Evolutionary conservation across 2,113 vertebrate genomes (phyloP), one percentile per base, ranked within the genome.

Genomic region (Channa argus): DNA sequence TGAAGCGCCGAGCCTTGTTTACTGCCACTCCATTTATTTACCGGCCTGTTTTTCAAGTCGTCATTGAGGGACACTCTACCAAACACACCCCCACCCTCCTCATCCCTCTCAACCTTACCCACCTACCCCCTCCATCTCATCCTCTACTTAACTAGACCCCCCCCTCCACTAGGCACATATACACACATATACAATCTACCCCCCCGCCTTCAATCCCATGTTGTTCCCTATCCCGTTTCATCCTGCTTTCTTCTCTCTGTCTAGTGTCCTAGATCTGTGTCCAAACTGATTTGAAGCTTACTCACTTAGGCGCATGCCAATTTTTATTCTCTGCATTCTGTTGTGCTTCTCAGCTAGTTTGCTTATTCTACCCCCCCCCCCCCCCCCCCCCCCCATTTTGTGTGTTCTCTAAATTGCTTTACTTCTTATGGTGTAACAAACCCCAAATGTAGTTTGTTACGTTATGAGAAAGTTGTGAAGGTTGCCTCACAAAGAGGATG

Each of bases 281-380:
- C 92, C 92, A 93, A 94, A 92, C 90, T 92, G 91, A 92, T 93
- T 92, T 91, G 89, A 93, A 90, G 89, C 90, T 89, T 91, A 91
- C 90, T 91, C 83, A 72, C 91, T 92, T 83, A 79, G 80, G 87
- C 55, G 71, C 87, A 82, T 92, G 92, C 90, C 92, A 93, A 92
- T 91, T 90, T 80, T 88, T 84, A 92, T 93, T 92, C 91, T 83
- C 84, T 90, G 91, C 85, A 86, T 91, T 92, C 86, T 90, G 91
- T 74, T 88, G 88, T 84, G 90, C 79, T 86, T 84, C 84, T 87
- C 86, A 58, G 78, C 69, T 45, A 68, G 66, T 76, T 60, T 41
- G 12, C 78, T 74, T 53, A 55, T 62, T 68, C 74, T 8, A n/a
- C n/a, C 68, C 44, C 66, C 41, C 44, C 11, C 70, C 52, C 34